Evolutionary conservation across 2,113 vertebrate species (phyloP), one percentile per base, ranked within the genome.

Genomic region (Megaceryle torquata): DNA sequence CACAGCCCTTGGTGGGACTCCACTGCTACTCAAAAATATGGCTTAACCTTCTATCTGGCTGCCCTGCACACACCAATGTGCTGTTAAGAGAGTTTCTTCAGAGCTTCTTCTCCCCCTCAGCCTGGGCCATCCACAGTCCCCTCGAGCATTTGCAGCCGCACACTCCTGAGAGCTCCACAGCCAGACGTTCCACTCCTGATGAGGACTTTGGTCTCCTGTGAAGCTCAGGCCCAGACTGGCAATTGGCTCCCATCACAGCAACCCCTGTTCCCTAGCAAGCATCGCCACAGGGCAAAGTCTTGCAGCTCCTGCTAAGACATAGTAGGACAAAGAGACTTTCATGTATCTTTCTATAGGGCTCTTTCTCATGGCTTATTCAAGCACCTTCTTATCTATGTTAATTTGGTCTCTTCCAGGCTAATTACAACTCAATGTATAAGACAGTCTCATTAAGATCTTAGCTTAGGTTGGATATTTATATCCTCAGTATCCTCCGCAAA

Each of bases 1-100:
- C 35, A 29, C 0, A 44, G 51, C 22, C 5, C 20, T 59, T 33
- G 28, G 44, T 24, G 51, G 44, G 31, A 10, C 46, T 35, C 35
- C 68, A 15, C 4, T 13, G 35, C 25, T 71, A 8, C 41, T 20
- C 21, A 28, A 26, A 14, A 48, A 13, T 11, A 33, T 0, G 0
- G 28, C 44, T 82, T 74, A 35, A 35, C 21, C n/a, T 59, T 31
- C 33, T 15, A 5, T 11, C 17, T 39, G 48, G 12, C 48, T 77
- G 53, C n/a, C 24, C 48, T 43, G 41, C 2, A 3, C 29, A 35
- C 3, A 7, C 31, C 54, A 44, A 11, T 0, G 5, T 13, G 10
- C 44, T 44, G 29, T n/a, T 85, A 17, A 21, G 51, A 50, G 21
- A 63, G 22, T 14, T 60, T 43, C 39, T 74, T 19, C 43, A 48